Base-by-base conservation (phyloP, 2,888 invertebrate genomes). In the Villa cingulata region DNA sequence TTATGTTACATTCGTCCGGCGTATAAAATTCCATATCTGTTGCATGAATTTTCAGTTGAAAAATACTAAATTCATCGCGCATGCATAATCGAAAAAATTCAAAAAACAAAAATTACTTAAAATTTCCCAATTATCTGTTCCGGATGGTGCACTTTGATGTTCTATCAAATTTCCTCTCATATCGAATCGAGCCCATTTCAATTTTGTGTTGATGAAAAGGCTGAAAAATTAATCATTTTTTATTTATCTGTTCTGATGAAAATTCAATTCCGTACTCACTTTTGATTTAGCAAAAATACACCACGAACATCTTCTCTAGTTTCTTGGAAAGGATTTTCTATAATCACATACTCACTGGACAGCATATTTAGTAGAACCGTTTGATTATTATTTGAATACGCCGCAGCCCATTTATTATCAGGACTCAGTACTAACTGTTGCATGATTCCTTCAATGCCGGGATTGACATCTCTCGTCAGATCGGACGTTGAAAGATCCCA, bases 401-500 rank as follows among this genome's bases (percentile, higher is more conserved):
- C 91, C 6, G 92, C 88, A 0, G 92, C 94, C 77, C 88, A 94
- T 65, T 94, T 88, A 64, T 97, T 96, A 64, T 96, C 94, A 0
- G 89, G 87, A 52, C 94, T 94, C 6, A 98, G 71, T 17, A 87
- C 86, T 54, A 98, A 68, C 57, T 87, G 86, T 68, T 92, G 91
- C 88, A 96, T 91, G 56, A 97, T 95, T 16, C 97, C 96, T 62
- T 92, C 92, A 18, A 96, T 84, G 6, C 85, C 84, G 0, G 96
- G 96, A 63, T 91, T 89, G 0, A 91, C 82, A 62, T 92, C 91
- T 29, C 95, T 74, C 1, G 94, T 88, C 62, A 96, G 76, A 67
- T 97, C 97, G 45, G 95, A 95, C 0, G 95, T 96, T 23, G 89
- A 85, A 27, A 97, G 69, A 70, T 97, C 96, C 86, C 95, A 97